Evolutionary conservation across 1,140 invertebrate genomes (phyloP).

Genomic region (Bombus cullumanus): DNA sequence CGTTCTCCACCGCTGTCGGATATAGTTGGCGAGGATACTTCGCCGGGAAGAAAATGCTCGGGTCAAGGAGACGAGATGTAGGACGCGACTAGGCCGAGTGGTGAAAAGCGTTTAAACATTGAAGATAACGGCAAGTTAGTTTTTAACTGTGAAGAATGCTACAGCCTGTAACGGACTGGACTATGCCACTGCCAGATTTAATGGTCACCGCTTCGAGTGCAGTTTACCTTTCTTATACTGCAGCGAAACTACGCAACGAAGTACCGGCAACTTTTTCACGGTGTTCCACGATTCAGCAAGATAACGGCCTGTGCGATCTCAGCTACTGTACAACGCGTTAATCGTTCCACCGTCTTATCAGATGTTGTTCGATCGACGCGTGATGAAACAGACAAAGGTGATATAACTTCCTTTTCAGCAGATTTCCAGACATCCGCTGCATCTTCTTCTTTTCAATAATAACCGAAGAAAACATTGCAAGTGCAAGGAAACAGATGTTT

Average conservation of each 20-base stretch:
- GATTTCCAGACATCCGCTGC: no score
- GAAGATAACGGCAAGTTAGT: not conserved
- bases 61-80: constrained; percentile 1
- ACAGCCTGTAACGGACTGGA: not conserved
- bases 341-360: not conserved
- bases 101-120: not conserved
- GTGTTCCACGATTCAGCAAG: no score
- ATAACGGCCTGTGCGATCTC: no score
- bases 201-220: not conserved
- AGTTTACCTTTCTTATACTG: not conserved
- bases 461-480: no score
- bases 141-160: not conserved
- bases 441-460: no score
- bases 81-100: not conserved
- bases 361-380: not conserved
- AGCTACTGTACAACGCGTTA: no score
- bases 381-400: no score
- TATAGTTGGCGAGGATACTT: not conserved
- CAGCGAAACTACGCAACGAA: not conserved
- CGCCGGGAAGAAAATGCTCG: not conserved
- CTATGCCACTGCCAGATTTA: not conserved
- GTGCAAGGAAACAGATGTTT: no score
- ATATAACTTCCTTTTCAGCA: no score
- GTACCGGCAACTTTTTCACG: no score
- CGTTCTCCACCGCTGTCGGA: not conserved